Percentiles rank a stretch among this genome's conserved stretches.
Evolutionary conservation across 2,113 vertebrate genomes (phyloP).

Genomic region (Arizona elegans): DNA sequence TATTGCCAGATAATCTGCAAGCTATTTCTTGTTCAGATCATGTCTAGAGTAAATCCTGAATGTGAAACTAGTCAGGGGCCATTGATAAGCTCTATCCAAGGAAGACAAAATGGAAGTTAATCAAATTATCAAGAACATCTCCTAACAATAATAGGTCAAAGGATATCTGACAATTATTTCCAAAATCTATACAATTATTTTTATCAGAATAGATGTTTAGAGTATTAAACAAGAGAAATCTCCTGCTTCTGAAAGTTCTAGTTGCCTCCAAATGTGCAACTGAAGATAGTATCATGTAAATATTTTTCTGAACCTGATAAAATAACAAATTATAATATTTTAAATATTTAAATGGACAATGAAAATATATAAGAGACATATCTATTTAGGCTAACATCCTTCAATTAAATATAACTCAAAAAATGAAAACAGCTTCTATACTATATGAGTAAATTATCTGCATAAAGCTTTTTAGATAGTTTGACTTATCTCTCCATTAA

Average conservation of each 20-base stretch:
- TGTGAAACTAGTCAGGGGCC: neutral
- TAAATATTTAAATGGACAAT: no score
- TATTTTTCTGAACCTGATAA: no score
- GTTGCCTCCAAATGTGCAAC: neutral
- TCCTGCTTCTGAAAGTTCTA: neutral
- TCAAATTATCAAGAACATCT: neutral
- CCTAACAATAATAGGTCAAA: neutral
- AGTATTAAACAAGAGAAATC: neutral
- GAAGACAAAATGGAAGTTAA: neutral
- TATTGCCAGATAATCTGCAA: neutral
- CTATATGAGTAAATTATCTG: neutral
- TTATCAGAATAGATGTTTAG: neutral
- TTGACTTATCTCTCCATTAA: slow-evolving; percentile 17
- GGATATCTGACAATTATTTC: no score
- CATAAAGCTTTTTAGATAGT: slow-evolving; percentile 22
- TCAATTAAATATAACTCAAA: neutral
- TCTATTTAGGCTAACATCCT: neutral
- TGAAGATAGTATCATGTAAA: no score
- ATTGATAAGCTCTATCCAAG: neutral
- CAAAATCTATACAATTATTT: neutral
- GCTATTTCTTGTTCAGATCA: neutral
- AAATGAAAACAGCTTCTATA: neutral
- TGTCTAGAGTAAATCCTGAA: neutral
- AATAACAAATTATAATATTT: no score
- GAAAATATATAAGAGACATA: neutral